Conservation (phyloP, 1,140 invertebrate species). For the Cyphomyrmex costatus region DNA sequence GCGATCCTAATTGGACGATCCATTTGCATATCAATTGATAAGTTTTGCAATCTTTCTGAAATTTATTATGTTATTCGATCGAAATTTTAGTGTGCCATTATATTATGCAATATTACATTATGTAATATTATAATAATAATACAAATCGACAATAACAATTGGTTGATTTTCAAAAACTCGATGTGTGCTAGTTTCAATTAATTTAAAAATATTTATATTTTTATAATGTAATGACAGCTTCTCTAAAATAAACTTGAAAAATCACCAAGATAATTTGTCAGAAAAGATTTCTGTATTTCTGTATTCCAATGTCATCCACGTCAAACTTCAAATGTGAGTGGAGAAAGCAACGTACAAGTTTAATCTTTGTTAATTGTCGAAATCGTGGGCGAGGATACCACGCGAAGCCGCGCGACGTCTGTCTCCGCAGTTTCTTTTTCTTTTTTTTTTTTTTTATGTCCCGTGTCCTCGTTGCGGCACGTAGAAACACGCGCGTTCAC, state of each 20-base stretch:
- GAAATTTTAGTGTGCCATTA: neutral
- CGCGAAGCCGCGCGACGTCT: slow-evolving; percentile 23
- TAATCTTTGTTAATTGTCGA: slow-evolving; percentile 32
- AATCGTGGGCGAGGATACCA: slow-evolving; percentile 3
- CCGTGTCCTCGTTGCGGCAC: slow-evolving; percentile 81
- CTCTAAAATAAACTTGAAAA: neutral
- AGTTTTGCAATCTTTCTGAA: neutral
- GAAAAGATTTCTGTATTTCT: neutral
- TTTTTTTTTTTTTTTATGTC: slow-evolving; percentile 77
- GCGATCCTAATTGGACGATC: slow-evolving; percentile 46
- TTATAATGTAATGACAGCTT: neutral
- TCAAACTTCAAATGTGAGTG: slow-evolving; percentile 1
- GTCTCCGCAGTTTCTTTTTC: slow-evolving; percentile 47
- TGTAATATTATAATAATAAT: slow-evolving; percentile 6
- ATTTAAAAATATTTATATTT: neutral
- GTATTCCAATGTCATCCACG: neutral
- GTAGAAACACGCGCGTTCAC: slow-evolving; percentile 77
- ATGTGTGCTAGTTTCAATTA: neutral
- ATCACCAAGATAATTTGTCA: neutral
- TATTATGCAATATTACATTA: neutral
- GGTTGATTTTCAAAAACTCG: neutral
- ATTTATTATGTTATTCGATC: neutral
- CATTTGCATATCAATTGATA: slow-evolving; percentile 36
- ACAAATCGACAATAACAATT: neutral
- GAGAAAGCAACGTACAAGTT: neutral